Evolutionary conservation across 1,140 invertebrate species (phyloP).

Genomic region (Cyclina sinensis): DNA sequence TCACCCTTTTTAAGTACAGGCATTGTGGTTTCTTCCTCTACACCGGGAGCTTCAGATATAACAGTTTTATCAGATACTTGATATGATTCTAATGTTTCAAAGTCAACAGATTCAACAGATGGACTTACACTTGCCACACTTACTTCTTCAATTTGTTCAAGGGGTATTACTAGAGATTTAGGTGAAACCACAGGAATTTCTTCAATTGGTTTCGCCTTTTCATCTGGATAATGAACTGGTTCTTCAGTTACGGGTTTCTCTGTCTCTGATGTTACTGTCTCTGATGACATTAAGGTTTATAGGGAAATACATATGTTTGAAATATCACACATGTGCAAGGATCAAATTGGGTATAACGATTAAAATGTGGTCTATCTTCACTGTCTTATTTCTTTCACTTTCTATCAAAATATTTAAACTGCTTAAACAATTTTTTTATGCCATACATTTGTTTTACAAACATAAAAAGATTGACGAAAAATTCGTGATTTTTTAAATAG

Average conservation of each 20-base stretch:
- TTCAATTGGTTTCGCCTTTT: slow-evolving; percentile 65
- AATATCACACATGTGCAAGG: background rate
- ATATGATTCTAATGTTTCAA: slow-evolving; percentile 31
- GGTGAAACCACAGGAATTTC: slow-evolving; percentile 62
- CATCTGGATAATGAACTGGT: slow-evolving; percentile 52
- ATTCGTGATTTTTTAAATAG: no score
- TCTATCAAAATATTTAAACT: no score
- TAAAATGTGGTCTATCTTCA: no score
- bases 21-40: background rate
- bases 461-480: no score
- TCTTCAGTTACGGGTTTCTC: slow-evolving; percentile 39
- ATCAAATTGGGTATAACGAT: no score
- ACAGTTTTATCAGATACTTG: slow-evolving; percentile 2
- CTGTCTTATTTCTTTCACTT: no score
- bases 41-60: background rate
- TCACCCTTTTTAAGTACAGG: background rate
- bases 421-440: no score
- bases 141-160: slow-evolving; percentile 66
- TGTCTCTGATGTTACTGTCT: background rate
- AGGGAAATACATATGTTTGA: background rate
- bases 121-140: slow-evolving; percentile 56
- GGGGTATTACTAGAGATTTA: slow-evolving; percentile 13
- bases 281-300: background rate
- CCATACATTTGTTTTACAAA: no score
- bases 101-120: slow-evolving; percentile 47